Percentiles rank a stretch among this genome's conserved stretches.
Conservation (phyloP, 2,888 invertebrate genomes). For the Leptogaster cylindrica region DNA sequence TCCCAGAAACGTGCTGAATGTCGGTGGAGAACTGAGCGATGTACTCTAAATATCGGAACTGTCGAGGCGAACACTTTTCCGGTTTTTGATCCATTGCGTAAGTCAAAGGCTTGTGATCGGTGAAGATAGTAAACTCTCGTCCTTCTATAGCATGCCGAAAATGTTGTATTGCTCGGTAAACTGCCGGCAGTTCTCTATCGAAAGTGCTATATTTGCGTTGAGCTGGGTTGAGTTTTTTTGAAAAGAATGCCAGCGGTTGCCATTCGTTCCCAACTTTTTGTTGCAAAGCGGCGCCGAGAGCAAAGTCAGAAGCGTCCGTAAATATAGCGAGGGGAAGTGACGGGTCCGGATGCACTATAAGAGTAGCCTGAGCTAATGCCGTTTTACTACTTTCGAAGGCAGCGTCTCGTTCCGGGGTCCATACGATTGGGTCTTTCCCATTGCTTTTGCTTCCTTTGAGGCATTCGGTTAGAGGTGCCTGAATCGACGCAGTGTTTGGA, state of each 20-base stretch:
- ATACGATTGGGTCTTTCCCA: slow-evolving; percentile 4
- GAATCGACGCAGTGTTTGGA: background rate
- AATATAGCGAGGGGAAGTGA: too few relatives aligned
- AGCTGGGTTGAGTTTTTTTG: slow-evolving; percentile 17
- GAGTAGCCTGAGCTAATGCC: slow-evolving; percentile 32
- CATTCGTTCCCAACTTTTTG: background rate
- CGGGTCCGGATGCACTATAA: too few relatives aligned
- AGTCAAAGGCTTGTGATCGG: too few relatives aligned
- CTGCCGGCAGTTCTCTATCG: slow-evolving; percentile 22
- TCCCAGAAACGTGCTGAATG: background rate
- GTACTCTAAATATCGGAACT: too few relatives aligned
- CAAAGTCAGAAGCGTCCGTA: too few relatives aligned
- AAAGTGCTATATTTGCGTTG: slow-evolving; percentile 29
- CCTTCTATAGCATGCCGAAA: too few relatives aligned
- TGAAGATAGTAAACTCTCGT: too few relatives aligned
- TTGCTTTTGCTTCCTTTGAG: background rate
- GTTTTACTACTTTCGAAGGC: slow-evolving; percentile 28
- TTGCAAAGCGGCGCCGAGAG: background rate
- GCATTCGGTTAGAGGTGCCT: background rate
- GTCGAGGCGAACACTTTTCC: too few relatives aligned
- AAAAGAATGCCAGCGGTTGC: slow-evolving; percentile 36
- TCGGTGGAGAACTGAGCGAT: background rate
- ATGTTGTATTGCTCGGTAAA: too few relatives aligned
- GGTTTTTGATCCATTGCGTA: too few relatives aligned
- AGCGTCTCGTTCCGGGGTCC: slow-evolving; percentile 15